Percentiles rank a stretch among this genome's conserved stretches.
These are phyloP conservation scores for Thryonomys swinderianus DNA, from an alignment of 2,113 vertebrate species.

Conservation along the genomic window DNA sequence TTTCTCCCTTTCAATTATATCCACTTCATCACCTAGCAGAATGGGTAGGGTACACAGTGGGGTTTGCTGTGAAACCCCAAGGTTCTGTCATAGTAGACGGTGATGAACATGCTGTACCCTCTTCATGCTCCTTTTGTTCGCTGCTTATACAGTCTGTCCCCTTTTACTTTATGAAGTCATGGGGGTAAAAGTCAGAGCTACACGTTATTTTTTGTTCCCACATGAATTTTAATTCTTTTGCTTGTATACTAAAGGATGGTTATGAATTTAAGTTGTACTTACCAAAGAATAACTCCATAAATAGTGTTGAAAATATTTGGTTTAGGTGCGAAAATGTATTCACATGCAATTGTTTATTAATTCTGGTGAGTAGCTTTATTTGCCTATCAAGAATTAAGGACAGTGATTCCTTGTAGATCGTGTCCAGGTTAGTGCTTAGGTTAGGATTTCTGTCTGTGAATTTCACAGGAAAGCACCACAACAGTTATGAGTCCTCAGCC, in stretches of 20 bases:
- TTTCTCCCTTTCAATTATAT: neutral
- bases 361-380: neutral
- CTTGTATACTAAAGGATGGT: neutral
- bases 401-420: neutral
- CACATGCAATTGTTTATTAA: neutral
- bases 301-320: neutral
- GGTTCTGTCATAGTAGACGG: neutral
- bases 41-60: neutral
- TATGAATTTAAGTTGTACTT: neutral
- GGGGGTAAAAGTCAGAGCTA: neutral
- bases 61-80: neutral
- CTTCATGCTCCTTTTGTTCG: neutral
- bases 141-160: neutral
- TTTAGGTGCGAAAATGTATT: neutral
- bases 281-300: neutral
- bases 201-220: neutral
- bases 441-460: neutral
- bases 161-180: constrained; percentile 37
- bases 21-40: constrained; percentile 6
- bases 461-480: neutral
- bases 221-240: constrained; percentile 8
- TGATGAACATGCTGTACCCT: neutral
- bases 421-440: neutral
- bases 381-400: neutral
- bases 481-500: neutral